Percentiles rank a stretch among this genome's conserved stretches.
These are phyloP conservation scores for Chaetophractus vellerosus DNA, from an alignment of 2,797 vertebrate species.

Conservation along the genomic window DNA sequence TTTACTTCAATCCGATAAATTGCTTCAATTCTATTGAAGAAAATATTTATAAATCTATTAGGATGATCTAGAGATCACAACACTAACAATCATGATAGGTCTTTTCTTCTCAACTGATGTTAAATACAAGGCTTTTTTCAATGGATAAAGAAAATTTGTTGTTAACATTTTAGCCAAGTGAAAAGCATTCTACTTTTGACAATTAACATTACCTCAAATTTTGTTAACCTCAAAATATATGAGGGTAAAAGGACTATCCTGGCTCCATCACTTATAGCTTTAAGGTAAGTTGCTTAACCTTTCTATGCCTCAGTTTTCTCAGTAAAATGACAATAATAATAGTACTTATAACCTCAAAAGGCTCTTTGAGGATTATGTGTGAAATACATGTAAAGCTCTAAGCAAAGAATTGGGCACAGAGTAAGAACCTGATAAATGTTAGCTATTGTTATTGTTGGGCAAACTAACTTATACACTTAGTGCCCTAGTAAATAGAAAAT, in stretches of 20 bases:
- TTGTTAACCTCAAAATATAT: constrained; percentile 23
- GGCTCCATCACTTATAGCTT: background rate
- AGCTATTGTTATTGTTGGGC: background rate
- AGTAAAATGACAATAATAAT: constrained; percentile 16
- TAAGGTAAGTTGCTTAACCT: background rate
- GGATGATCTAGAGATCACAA: background rate
- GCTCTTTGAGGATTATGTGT: background rate
- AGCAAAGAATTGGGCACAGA: constrained; percentile 35
- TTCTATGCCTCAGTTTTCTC: constrained; percentile 32
- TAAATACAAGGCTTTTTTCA: constrained; percentile 41
- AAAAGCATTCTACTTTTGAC: constrained; percentile 48
- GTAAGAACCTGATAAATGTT: background rate
- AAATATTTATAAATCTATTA: constrained; percentile 2
- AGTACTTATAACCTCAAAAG: background rate
- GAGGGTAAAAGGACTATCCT: constrained; percentile 29
- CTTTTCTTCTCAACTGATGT: background rate
- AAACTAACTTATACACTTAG: background rate
- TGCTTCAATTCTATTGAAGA: constrained; percentile 89
- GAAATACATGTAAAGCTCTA: constrained; percentile 49
- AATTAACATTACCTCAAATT: constrained; percentile 41
- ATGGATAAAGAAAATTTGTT: constrained; percentile 28
- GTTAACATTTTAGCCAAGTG: constrained; percentile 53
- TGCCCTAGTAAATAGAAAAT: constrained; percentile 17
- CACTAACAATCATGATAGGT: background rate
- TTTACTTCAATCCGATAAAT: constrained; percentile 88